These are phyloP conservation scores for Puntigrus tetrazona DNA, from an alignment of 2,113 vertebrate species.

Conservation along the genomic window DNA sequence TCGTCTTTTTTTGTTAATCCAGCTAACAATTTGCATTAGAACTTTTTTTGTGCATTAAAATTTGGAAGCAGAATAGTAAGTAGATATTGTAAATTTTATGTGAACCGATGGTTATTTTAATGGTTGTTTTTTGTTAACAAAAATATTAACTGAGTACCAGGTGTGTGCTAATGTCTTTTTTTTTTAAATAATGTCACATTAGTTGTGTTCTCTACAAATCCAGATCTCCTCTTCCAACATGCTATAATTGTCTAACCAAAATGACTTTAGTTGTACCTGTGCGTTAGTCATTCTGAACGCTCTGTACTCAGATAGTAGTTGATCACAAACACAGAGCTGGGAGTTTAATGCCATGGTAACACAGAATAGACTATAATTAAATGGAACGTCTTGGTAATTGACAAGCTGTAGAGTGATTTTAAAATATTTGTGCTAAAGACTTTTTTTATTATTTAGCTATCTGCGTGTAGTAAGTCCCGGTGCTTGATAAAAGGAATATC, in stretches of 20 bases:
- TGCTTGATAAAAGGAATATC: not conserved
- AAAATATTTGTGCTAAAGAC: not conserved
- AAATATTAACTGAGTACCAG: not conserved
- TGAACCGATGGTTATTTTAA: not conserved
- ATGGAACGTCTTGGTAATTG: not conserved
- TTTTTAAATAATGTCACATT: not conserved
- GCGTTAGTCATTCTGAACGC: not conserved
- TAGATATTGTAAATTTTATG: no score
- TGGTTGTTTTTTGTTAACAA: not conserved
- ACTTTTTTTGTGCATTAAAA: not conserved
- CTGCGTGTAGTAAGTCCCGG: not conserved
- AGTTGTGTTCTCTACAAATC: not conserved
- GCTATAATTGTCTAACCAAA: not conserved
- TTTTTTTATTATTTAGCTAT: not conserved
- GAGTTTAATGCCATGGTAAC: constrained; percentile 7
- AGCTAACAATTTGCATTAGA: not conserved
- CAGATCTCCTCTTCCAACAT: not conserved
- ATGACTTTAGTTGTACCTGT: not conserved
- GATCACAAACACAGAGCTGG: not conserved
- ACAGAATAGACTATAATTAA: constrained; percentile 24
- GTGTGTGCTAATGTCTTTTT: not conserved
- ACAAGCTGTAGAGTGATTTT: not conserved
- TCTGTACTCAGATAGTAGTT: not conserved
- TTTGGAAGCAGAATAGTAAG: no score
- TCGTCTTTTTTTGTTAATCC: not conserved